Evolutionary conservation across 1,140 invertebrate genomes (phyloP), one percentile per base, ranked within the genome.

Genomic region (Apis dorsata): DNA sequence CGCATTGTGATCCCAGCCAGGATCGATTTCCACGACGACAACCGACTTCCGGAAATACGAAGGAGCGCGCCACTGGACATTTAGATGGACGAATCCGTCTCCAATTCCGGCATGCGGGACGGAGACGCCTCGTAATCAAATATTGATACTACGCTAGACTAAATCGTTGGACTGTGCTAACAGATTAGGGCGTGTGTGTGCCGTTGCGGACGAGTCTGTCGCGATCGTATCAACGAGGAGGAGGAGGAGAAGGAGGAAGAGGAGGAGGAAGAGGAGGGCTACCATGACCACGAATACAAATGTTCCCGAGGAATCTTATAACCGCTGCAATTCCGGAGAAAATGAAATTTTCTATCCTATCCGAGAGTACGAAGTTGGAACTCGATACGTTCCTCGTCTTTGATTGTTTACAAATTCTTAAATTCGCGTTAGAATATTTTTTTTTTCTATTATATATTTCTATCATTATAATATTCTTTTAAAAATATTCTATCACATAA

Each of bases 81-180:
- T 73, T 53, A 28, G 62, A 86, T 53, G 72, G 76, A 68, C 79
- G 81, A 87, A 63, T 69, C 85, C 63, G 72, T 76, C 81, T 66
- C 69, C 66, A 86, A 82, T 83, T 77, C 68, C 55, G 59, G 68
- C 66, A 83, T 79, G 81, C 75, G 81, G 77, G 73, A 86, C 82
- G 86, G 86, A 80, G 79, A 77, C 70, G 86, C 76, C 86, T 81
- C 86, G 85, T 90, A 79, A 80, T 91, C 91, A 91, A 91, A 91
- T 91, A 91, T 91, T 91, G 91, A 91, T 91, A 91, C 87, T 90
- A 85, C 84, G 85, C 89, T 84, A 82, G 85, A 89, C 88, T 83
- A 88, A 90, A 90, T 91, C 88, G 89, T 79, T 88, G 85, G 82
- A 83, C 85, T 90, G 84, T 87, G 79, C 89, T 82, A 90, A 90